Base-by-base conservation (phyloP, 2,888 invertebrate species). In the Philereme vetulata region DNA sequence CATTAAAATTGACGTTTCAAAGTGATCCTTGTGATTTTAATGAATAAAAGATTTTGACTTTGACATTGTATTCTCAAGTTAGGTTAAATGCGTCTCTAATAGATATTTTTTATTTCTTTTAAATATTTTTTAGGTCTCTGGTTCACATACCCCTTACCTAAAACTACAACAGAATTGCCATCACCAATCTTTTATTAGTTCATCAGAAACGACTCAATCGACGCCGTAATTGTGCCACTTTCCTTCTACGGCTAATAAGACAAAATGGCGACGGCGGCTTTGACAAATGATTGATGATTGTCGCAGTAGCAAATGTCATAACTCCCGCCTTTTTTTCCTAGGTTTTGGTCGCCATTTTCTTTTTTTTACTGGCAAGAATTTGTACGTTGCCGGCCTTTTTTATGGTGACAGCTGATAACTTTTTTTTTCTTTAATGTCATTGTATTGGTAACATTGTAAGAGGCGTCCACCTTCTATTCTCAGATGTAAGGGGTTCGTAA, bases 191-290 rank as follows among this genome's bases (percentile, higher is more conserved):
- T 71, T 54, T 67, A 70, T 73, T 76, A 77, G 76, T 6, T 44
- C 75, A 74, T 72, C 72, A 78, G 72, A 78, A 79, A 85, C 76
- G 77, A 80, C 81, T 83, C 77, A 76, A 72, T 78, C 68, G 74
- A 44, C 43, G 33, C 38, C 72, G 70, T 81, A 86, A 86, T 87
- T 83, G 65, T 70, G 66, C 80, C 74, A 70, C 74, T 74, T 77
- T 74, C 86, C 85, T 77, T 85, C 70, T 86, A 84, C 74, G 85
- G 86, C 73, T 86, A 86, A 88, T 84, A 81, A 76, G 80, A 77
- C 85, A 86, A 87, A 78, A 88, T 87, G 86, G 85, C 83, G 81
- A 70, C 70, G 62, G 62, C 62, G 45, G 70, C 73, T 82, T 82
- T 85, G 85, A 85, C 84, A 80, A 72, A 83, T 86, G 84, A 87